Evolutionary conservation across 2,113 vertebrate species (phyloP).

Genomic region (Acinonyx jubatus): DNA sequence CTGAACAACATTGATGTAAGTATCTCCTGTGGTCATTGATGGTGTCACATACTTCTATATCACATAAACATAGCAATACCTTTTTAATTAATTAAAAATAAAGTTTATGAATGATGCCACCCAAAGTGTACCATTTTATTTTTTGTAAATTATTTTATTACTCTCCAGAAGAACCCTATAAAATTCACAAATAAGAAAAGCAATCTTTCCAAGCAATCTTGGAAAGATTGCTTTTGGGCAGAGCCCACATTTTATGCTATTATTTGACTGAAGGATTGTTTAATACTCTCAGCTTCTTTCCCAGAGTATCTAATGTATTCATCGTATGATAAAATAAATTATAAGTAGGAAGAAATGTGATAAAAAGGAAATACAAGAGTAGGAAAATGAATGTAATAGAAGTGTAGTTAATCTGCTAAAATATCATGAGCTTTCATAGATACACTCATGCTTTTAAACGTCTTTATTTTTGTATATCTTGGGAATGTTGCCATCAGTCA

Average conservation of each 20-base stretch:
- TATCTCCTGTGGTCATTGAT: not conserved
- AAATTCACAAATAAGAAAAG: not conserved
- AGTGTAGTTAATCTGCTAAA: not conserved
- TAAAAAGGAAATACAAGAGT: not conserved
- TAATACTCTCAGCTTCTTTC: not conserved
- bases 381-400: not conserved
- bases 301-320: not conserved
- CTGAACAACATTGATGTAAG: constrained; percentile 96
- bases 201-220: not conserved
- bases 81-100: not conserved
- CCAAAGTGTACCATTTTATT: not conserved
- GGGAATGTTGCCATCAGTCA: not conserved
- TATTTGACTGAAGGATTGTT: not conserved
- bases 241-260: not conserved
- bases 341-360: not conserved
- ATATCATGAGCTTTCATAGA: not conserved
- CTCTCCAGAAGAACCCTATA: not conserved
- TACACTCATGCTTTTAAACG: not conserved
- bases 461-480: not conserved
- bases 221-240: not conserved
- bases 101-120: not conserved
- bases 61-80: not conserved
- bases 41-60: not conserved
- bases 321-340: not conserved
- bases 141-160: not conserved